These are phyloP conservation scores for Oncorhynchus nerka DNA, from an alignment of 2,113 vertebrate genomes.

Conservation along the genomic window DNA sequence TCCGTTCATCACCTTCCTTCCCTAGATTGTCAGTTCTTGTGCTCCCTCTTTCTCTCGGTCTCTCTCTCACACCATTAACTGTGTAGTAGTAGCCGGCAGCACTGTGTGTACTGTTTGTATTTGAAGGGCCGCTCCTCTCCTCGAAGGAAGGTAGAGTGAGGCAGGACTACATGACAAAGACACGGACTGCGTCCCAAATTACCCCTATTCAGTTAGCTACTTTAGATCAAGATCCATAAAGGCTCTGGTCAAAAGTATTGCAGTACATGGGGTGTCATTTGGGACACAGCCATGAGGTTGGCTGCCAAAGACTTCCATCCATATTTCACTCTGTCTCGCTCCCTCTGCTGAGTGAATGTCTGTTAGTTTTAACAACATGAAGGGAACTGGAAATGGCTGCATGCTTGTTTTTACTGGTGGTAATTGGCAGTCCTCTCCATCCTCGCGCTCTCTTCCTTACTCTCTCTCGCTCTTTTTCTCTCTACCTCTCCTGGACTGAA, in stretches of 20 bases:
- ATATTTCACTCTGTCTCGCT: not conserved
- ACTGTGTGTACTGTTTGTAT: not conserved
- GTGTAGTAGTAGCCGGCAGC: too few relatives aligned
- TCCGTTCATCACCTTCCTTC: not conserved
- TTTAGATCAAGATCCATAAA: too few relatives aligned
- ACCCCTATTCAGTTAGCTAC: too few relatives aligned
- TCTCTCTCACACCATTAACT: not conserved
- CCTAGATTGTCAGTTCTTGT: not conserved
- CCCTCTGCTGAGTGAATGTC: slow-evolving; percentile 8
- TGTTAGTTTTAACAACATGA: slow-evolving; percentile 23
- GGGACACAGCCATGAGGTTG: not conserved
- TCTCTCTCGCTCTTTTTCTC: not conserved
- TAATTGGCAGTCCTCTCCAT: not conserved
- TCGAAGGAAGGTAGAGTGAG: not conserved
- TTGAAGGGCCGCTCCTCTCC: not conserved
- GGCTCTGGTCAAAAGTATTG: too few relatives aligned
- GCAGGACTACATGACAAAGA: not conserved
- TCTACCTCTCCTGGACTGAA: not conserved
- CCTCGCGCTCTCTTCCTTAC: not conserved
- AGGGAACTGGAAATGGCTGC: not conserved
- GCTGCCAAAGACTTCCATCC: not conserved
- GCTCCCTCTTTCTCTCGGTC: not conserved
- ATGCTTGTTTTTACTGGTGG: slow-evolving; percentile 9
- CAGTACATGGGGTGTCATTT: too few relatives aligned
- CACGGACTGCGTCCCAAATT: not conserved